Evolutionary conservation across 2,797 vertebrate genomes (phyloP).

Genomic region (Cossypha polioptera): DNA sequence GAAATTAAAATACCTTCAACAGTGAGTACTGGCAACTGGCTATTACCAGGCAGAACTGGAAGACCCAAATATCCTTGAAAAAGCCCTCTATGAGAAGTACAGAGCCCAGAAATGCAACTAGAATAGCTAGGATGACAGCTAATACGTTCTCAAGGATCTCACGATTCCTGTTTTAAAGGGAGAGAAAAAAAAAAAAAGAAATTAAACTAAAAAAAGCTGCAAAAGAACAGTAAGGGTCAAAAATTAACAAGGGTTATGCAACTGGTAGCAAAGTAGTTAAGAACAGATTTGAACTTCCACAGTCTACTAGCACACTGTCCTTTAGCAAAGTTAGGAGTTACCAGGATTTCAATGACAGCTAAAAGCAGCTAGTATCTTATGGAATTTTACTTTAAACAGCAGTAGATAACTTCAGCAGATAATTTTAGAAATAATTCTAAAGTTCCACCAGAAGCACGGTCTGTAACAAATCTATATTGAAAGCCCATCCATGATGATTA

Average conservation of each 20-base stretch:
- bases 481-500: background rate
- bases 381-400: background rate
- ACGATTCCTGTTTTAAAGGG: conserved; percentile 84
- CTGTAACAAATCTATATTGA: background rate
- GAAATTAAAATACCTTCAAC: conserved; percentile 84
- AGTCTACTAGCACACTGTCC: background rate
- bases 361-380: background rate
- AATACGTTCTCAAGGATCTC: conserved; percentile 95
- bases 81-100: conserved; percentile 93
- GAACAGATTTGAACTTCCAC: background rate
- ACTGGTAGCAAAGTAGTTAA: background rate
- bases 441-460: background rate
- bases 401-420: background rate
- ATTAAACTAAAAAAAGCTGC: background rate
- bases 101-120: conserved; percentile 97
- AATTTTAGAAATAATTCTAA: background rate
- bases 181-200: background rate
- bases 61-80: conserved; percentile 98
- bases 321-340: background rate
- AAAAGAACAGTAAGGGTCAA: background rate
- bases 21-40: conserved; percentile 98
- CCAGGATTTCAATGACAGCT: background rate
- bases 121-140: conserved; percentile 90
- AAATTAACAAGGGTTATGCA: background rate
- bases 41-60: conserved; percentile 98